These are phyloP conservation scores for Eupithecia exiguata DNA, from an alignment of 2,888 invertebrate genomes.

Conservation along the genomic window DNA sequence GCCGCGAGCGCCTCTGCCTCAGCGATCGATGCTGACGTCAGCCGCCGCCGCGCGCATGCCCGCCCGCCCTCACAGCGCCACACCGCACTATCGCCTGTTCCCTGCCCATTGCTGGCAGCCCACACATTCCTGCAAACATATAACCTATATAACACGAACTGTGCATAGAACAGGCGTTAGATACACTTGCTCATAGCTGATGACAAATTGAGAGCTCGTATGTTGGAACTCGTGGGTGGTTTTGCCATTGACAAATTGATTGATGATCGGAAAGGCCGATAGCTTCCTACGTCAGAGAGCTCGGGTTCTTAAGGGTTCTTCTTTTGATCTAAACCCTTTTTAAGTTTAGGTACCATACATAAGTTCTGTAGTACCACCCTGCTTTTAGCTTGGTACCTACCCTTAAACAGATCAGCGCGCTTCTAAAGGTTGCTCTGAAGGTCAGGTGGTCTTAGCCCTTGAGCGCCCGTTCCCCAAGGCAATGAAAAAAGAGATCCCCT, in stretches of 20 bases:
- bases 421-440: not conserved
- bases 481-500: no score
- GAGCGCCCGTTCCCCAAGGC: not conserved
- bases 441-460: not conserved
- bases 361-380: not conserved
- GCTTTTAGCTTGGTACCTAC: not conserved
- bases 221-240: conserved; percentile 30
- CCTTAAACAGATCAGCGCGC: not conserved
- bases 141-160: conserved; percentile 26
- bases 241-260: conserved; percentile 75
- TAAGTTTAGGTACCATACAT: not conserved
- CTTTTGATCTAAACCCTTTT: not conserved
- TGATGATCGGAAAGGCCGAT: conserved; percentile 55
- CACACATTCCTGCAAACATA: not conserved
- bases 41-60: conserved; percentile 50
- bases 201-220: conserved; percentile 15
- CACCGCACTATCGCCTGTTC: conserved; percentile 26
- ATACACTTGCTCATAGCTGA: conserved; percentile 11
- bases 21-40: conserved; percentile 80
- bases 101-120: conserved; percentile 45
- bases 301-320: conserved; percentile 8
- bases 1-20: conserved; percentile 47
- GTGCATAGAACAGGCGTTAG: conserved; percentile 14
- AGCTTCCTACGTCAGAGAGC: conserved; percentile 6
- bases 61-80: conserved; percentile 45